Evolutionary conservation across 1,140 invertebrate species (phyloP).

Genomic region (Diabrotica virgifera): DNA sequence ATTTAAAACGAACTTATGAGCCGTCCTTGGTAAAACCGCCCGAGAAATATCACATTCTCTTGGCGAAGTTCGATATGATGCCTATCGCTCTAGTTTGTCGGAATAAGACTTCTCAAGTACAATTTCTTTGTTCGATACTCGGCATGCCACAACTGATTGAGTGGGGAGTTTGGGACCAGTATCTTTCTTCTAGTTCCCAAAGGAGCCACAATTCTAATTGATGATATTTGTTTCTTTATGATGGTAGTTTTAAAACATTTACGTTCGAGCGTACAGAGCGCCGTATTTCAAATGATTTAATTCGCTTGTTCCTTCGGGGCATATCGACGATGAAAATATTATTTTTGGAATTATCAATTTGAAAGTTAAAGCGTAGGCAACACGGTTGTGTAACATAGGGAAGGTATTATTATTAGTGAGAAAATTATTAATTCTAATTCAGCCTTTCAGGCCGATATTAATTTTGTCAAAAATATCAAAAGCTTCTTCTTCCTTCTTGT

Average conservation of each 20-base stretch:
- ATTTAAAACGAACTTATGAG: too few relatives aligned
- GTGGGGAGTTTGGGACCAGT: constrained; percentile 43
- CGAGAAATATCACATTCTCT: constrained; percentile 37
- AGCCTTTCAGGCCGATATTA: too few relatives aligned
- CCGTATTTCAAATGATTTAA: constrained; percentile 17
- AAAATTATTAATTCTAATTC: too few relatives aligned
- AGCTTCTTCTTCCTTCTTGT: too few relatives aligned
- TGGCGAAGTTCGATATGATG: constrained; percentile 36
- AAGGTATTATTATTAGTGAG: too few relatives aligned
- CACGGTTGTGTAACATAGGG: too few relatives aligned
- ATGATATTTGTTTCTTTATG: constrained; percentile 40
- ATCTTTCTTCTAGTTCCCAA: constrained; percentile 36
- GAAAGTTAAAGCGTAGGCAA: too few relatives aligned
- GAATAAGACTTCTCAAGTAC: constrained; percentile 40
- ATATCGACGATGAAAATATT: neutral
- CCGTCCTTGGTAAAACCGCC: constrained; percentile 20
- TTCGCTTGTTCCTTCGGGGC: neutral
- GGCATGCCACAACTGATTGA: constrained; percentile 46
- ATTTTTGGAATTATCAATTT: too few relatives aligned
- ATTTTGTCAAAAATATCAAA: too few relatives aligned
- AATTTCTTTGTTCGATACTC: constrained; percentile 44
- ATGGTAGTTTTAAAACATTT: constrained; percentile 21
- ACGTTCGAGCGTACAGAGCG: neutral
- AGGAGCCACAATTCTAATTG: constrained; percentile 42
- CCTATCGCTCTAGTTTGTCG: constrained; percentile 40